Conservation (phyloP, 1,140 invertebrate genomes). For the Aphelinus certus region DNA sequence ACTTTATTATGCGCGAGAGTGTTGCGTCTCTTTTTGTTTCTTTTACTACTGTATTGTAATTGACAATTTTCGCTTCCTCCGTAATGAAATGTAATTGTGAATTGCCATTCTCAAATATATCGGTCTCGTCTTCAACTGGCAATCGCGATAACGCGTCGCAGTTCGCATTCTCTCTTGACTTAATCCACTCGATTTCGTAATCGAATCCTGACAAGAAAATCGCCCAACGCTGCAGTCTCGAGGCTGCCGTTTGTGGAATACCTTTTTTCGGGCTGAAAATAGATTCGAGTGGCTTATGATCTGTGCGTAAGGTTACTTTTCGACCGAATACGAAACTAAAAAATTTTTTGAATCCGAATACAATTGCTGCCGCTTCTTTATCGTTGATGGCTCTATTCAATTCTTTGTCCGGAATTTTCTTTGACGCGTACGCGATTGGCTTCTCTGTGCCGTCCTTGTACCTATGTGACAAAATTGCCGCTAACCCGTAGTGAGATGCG, state of each 20-base stretch:
- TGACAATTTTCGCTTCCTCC: neutral
- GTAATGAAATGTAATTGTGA: neutral
- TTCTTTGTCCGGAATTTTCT: slow-evolving; percentile 51
- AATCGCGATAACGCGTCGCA: slow-evolving; percentile 21
- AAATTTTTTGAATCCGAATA: slow-evolving; percentile 48
- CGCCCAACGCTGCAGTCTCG: slow-evolving; percentile 48
- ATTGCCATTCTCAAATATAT: slow-evolving; percentile 1
- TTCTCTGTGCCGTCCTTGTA: slow-evolving; percentile 53
- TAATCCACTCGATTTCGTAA: slow-evolving; percentile 30
- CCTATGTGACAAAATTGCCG: slow-evolving; percentile 62
- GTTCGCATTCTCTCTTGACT: slow-evolving; percentile 23
- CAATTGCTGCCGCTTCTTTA: slow-evolving; percentile 61
- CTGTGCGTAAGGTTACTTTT: slow-evolving; percentile 54
- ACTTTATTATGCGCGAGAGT: neutral
- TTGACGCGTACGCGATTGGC: slow-evolving; percentile 40
- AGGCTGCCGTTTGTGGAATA: slow-evolving; percentile 36
- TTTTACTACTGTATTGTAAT: neutral
- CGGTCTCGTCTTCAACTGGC: slow-evolving; percentile 9
- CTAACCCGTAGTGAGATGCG: slow-evolving; percentile 64
- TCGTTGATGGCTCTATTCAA: slow-evolving; percentile 62
- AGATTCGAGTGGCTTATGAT: slow-evolving; percentile 55
- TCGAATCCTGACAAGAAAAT: slow-evolving; percentile 51
- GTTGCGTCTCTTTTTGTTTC: neutral
- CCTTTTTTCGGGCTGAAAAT: slow-evolving; percentile 53
- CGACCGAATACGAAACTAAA: slow-evolving; percentile 61